Base-by-base conservation (phyloP, 2,888 invertebrate genomes). In the Crematogaster levior region DNA sequence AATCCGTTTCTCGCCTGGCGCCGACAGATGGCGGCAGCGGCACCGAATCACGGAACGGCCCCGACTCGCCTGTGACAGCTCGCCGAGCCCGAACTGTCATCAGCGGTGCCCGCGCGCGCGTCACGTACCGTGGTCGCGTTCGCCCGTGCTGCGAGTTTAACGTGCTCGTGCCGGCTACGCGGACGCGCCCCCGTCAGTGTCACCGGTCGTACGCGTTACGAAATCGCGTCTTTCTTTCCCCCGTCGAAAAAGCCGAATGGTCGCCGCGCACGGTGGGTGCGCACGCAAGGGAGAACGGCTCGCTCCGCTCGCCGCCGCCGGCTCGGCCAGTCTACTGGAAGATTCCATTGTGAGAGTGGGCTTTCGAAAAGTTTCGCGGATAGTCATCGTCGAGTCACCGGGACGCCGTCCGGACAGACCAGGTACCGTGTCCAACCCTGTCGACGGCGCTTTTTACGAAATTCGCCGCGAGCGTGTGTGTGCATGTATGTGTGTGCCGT, bases 321-420 rank as follows among this genome's bases (percentile, higher is more conserved):
- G 93, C 90, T 92, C 92, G 91, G 90, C 91, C 93, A 94, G 93
- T 93, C 93, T 92, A 92, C 93, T 94, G 94, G 94, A 94, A 94
- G 94, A 94, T 94, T 94, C 94, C 94, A 94, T 93, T 93, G 94
- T 92, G 92, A 93, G 92, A 93, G 92, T 92, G 92, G 92, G 91
- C 93, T 93, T 92, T 87, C 88, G 92, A 93, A 93, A 92, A 92
- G 90, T 91, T 91, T 89, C 83, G 84, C 87, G 86, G 84, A 81
- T 84, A 82, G 30, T 77, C 72, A 56, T 83, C 68, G 83, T 51
- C 66, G 65, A 5, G 9, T 4, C 51, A 40, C 53, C 53, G 40
- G 53, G 65, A 79, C 77, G 70, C 24, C 34, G 30, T 63, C 21
- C 73, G 21, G 21, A 10, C 68, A 56, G 15, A 70, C 24, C 77